Evolutionary conservation across 2,113 vertebrate species (phyloP).

Genomic region (Phyllostomus discolor): DNA sequence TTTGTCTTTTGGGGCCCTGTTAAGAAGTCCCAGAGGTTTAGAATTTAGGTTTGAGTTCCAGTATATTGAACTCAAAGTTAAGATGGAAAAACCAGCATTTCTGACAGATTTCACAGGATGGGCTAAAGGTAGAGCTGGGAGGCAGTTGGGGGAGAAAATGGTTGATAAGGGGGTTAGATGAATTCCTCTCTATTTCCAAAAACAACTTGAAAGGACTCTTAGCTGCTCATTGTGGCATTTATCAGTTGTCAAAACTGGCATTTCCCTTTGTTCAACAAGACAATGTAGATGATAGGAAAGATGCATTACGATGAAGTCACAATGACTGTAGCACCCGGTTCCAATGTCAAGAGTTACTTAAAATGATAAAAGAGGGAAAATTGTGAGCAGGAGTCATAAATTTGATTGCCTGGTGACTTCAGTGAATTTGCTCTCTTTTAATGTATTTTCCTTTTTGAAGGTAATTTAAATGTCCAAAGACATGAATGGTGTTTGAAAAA

Average conservation of each 20-base stretch:
- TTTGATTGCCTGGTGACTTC: neutral
- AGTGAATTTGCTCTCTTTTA: neutral
- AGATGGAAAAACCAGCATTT: neutral
- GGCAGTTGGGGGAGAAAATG: neutral
- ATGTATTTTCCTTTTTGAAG: neutral
- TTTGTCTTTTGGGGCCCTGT: neutral
- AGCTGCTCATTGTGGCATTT: neutral
- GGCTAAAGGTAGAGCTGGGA: neutral
- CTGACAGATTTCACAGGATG: neutral
- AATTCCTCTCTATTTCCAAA: constrained; percentile 31
- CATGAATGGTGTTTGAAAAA: neutral
- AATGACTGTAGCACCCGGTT: neutral
- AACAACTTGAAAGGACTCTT: neutral
- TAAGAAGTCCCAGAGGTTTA: neutral
- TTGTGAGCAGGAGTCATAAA: neutral
- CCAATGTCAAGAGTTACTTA: constrained; percentile 23
- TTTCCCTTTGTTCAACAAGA: constrained; percentile 54
- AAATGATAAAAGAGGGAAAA: constrained; percentile 28
- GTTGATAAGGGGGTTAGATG: neutral
- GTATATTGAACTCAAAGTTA: neutral
- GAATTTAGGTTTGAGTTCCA: neutral
- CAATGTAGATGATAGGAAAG: constrained; percentile 39
- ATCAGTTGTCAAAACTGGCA: constrained; percentile 43
- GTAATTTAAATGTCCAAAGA: neutral
- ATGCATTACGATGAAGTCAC: neutral